Evolutionary conservation across 2,113 vertebrate genomes (phyloP).

Genomic region (Urocitellus parryii): DNA sequence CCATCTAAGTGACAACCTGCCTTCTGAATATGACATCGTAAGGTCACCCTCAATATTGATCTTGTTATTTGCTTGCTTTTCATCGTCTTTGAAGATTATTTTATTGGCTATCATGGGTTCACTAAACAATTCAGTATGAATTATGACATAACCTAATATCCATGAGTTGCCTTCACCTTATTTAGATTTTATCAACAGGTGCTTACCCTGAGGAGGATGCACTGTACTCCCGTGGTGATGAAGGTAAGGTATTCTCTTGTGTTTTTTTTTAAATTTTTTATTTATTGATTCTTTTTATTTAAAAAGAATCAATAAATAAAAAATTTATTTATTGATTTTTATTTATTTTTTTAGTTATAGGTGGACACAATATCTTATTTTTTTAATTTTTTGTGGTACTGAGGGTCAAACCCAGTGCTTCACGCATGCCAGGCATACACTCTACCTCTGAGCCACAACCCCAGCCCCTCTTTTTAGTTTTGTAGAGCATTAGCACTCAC

Average conservation of each 20-base stretch:
- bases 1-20: slow-evolving; percentile 5
- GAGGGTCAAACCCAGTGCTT: no score
- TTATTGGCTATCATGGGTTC: not conserved
- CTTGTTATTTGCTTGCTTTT: not conserved
- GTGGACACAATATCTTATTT: no score
- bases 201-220: not conserved
- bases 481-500: no score
- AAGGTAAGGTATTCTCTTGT: not conserved
- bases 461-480: no score
- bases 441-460: no score
- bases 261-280: not conserved
- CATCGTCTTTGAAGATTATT: not conserved
- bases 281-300: no score
- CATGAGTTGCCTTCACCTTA: not conserved
- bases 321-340: no score
- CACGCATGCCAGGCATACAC: no score
- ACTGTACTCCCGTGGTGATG: not conserved
- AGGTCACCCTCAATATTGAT: not conserved
- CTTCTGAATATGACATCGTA: not conserved
- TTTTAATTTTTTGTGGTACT: no score
- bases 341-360: no score
- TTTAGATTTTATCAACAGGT: not conserved
- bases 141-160: not conserved
- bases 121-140: slow-evolving; percentile 8
- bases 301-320: no score